phyloP scores from a whole-genome alignment of 2,888 invertebrate species.

The Nysson spinosus region DNA sequence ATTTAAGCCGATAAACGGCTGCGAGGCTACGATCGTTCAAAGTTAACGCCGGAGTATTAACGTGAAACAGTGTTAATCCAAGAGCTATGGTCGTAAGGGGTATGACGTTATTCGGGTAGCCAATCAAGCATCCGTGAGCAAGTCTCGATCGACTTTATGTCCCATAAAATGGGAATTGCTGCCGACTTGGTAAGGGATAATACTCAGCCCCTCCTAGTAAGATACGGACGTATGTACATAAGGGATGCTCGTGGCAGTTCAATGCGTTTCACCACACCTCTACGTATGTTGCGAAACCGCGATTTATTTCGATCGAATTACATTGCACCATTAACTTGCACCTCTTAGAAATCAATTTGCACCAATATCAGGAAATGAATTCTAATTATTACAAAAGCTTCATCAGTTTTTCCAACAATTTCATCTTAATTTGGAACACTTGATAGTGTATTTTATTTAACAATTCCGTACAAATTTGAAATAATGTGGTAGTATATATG shows the following conservation, averaged over 20 bases:
- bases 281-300: conserved; percentile 1
- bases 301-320: conserved; percentile 27
- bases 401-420: too few species aligned
- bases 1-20: conserved; percentile 19
- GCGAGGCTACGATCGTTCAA: not conserved
- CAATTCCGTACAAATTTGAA: too few species aligned
- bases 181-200: conserved; percentile 22
- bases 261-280: conserved; percentile 1
- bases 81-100: conserved; percentile 57
- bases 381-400: too few species aligned
- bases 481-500: too few species aligned
- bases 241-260: conserved; percentile 2
- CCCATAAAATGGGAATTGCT: conserved; percentile 68
- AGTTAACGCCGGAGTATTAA: conserved; percentile 23
- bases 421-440: too few species aligned
- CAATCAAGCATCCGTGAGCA: conserved; percentile 66
- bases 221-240: conserved; percentile 4
- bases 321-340: not conserved
- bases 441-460: too few species aligned
- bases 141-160: conserved; percentile 65
- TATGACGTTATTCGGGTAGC: conserved; percentile 58
- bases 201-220: conserved; percentile 3
- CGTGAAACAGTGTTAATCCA: conserved; percentile 55
- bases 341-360: too few species aligned
- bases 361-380: conserved; percentile 12